Conservation (phyloP, 2,113 vertebrate species). For the Perccottus glenii region DNA sequence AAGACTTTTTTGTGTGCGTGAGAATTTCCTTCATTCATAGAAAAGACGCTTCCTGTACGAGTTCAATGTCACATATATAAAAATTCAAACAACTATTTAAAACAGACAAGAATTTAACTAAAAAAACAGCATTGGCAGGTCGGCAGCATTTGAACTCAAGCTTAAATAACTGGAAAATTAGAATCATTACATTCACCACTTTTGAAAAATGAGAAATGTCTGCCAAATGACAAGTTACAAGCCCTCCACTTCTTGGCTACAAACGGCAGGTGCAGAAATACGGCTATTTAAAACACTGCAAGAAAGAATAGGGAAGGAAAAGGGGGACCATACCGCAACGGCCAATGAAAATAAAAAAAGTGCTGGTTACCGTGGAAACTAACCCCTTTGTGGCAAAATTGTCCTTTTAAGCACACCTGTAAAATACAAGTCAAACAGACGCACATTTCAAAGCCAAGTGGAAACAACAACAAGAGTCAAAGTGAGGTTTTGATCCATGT, state of each 20-base stretch:
- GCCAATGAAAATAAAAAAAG: conserved; percentile 36
- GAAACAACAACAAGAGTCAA: conserved; percentile 50
- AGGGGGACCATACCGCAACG: conserved; percentile 32
- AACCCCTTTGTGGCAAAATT: conserved; percentile 61
- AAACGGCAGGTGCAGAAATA: conserved; percentile 74
- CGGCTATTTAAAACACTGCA: conserved; percentile 46
- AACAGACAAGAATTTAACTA: conserved; percentile 10
- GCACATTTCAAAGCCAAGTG: conserved; percentile 32
- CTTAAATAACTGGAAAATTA: conserved; percentile 28
- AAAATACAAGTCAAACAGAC: conserved; percentile 65
- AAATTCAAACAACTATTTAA: conserved; percentile 18
- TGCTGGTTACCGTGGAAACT: conserved; percentile 71
- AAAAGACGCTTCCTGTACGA: conserved; percentile 68
- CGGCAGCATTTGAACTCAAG: background rate
- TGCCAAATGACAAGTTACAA: conserved; percentile 57
- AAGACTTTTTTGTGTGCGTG: conserved; percentile 48
- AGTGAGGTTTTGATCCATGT: conserved; percentile 50
- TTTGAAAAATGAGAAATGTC: conserved; percentile 30
- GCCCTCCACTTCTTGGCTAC: conserved; percentile 48
- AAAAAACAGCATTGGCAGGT: background rate
- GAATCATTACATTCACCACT: conserved; percentile 13
- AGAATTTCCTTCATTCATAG: conserved; percentile 77
- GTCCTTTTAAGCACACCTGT: conserved; percentile 68
- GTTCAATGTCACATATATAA: conserved; percentile 18
- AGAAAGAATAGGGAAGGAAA: conserved; percentile 41